phyloP scores from a whole-genome alignment of 2,888 invertebrate genomes.

The Acrobasis repandana region DNA sequence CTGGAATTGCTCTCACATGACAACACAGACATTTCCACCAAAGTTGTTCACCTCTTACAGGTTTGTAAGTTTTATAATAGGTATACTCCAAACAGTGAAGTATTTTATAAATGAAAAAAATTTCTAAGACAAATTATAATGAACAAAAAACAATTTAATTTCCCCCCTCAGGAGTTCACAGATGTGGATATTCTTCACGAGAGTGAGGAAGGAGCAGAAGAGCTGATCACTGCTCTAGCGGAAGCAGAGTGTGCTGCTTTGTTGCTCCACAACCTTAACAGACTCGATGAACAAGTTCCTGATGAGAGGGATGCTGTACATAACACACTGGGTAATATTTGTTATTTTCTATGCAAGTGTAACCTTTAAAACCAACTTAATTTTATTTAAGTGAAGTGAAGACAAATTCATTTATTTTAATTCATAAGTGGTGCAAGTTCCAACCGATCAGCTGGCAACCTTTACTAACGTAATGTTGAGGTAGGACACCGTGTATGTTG shows the following conservation, averaged over 20 bases:
- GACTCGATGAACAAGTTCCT: slow-evolving; percentile 95
- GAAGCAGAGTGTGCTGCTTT: slow-evolving; percentile 95
- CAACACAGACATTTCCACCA: slow-evolving; percentile 95
- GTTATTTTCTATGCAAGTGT: too few relatives aligned
- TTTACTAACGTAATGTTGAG: too few relatives aligned
- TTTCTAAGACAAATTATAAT: not conserved
- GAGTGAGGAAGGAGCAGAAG: slow-evolving; percentile 94
- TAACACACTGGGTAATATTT: slow-evolving; percentile 89
- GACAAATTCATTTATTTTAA: too few relatives aligned
- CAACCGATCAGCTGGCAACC: too few relatives aligned
- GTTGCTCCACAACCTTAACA: slow-evolving; percentile 95
- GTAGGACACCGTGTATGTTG: too few relatives aligned
- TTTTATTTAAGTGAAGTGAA: too few relatives aligned
- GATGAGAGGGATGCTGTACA: slow-evolving; percentile 98
- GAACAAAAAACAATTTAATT: not conserved
- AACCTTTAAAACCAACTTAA: too few relatives aligned
- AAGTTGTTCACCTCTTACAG: slow-evolving; percentile 87
- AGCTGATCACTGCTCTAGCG: slow-evolving; percentile 92
- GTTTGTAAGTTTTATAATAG: slow-evolving; percentile 50
- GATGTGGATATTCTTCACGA: slow-evolving; percentile 98
- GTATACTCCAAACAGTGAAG: too few relatives aligned
- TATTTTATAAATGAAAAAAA: too few relatives aligned
- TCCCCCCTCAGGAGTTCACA: slow-evolving; percentile 89
- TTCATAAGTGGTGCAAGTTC: too few relatives aligned
- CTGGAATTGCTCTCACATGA: slow-evolving; percentile 97